These are phyloP conservation scores for Meriones unguiculatus DNA, from an alignment of 2,113 vertebrate species.

Conservation along the genomic window DNA sequence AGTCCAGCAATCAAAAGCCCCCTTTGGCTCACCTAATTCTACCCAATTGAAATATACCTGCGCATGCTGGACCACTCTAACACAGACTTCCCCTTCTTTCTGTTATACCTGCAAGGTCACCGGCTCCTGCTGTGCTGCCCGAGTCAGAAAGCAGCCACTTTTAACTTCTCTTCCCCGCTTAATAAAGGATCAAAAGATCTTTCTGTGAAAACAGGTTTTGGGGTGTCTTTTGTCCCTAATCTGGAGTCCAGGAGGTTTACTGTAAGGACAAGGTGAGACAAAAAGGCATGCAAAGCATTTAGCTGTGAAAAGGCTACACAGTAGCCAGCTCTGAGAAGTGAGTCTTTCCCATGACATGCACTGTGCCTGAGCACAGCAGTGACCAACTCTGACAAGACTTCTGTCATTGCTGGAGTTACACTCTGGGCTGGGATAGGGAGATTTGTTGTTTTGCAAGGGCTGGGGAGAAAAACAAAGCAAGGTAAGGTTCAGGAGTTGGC, in stretches of 20 bases:
- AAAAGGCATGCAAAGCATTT: not conserved
- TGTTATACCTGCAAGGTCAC: not conserved
- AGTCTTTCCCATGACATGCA: not conserved
- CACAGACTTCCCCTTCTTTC: not conserved
- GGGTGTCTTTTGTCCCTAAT: not conserved
- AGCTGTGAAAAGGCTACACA: not conserved
- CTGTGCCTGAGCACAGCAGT: not conserved
- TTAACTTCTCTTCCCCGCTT: no score
- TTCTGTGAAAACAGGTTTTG: not conserved
- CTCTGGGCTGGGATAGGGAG: not conserved
- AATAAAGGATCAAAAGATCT: no score
- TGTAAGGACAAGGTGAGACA: not conserved
- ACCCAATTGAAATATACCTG: not conserved
- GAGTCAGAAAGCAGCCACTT: not conserved
- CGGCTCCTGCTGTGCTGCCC: not conserved
- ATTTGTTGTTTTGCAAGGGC: not conserved
- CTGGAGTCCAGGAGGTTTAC: not conserved
- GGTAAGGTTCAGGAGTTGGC: not conserved
- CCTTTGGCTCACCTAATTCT: not conserved
- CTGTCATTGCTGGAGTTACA: not conserved
- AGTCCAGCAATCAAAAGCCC: not conserved
- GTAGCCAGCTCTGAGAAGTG: not conserved
- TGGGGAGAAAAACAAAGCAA: not conserved
- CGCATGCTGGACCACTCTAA: not conserved
- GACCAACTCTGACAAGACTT: not conserved